phyloP scores from a whole-genome alignment of 1,140 invertebrate genomes.

The Neodiprion pinetum region DNA sequence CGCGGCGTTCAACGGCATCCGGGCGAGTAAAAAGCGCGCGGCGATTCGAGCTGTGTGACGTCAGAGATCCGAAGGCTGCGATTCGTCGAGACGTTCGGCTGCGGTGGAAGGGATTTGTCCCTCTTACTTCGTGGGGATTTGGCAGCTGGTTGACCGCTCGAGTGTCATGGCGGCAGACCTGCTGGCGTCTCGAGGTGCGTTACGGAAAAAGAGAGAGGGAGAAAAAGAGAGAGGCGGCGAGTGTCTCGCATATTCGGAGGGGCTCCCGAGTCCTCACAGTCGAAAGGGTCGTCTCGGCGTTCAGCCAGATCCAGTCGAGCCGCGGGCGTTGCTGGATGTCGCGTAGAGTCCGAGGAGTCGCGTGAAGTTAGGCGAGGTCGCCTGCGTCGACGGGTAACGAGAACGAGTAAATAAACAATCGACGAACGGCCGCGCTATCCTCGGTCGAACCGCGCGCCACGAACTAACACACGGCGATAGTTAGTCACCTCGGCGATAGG shows the following conservation, averaged over 20 bases:
- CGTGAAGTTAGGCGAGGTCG: too few species aligned
- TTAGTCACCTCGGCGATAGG: too few species aligned
- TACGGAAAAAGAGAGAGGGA: neutral
- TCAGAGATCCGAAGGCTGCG: neutral
- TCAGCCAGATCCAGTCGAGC: too few species aligned
- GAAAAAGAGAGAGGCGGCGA: neutral
- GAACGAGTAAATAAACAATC: too few species aligned
- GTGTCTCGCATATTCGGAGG: neutral
- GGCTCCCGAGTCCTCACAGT: neutral
- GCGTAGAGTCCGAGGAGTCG: too few species aligned
- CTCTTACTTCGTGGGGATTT: neutral
- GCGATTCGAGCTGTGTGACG: neutral
- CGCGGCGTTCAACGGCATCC: too few species aligned
- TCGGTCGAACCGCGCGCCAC: too few species aligned
- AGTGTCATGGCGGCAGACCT: neutral
- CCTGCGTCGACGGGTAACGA: too few species aligned
- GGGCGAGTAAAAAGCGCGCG: neutral
- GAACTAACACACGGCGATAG: too few species aligned
- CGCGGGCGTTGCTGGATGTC: too few species aligned
- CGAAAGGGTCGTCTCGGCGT: neutral
- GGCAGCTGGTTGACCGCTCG: slow-evolving; percentile 1
- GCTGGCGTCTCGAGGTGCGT: neutral
- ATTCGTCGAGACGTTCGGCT: neutral
- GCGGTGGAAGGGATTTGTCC: neutral
- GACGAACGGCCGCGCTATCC: too few species aligned